Base-by-base conservation (phyloP, 1,140 invertebrate genomes). In the Cyclargus thomasi region DNA sequence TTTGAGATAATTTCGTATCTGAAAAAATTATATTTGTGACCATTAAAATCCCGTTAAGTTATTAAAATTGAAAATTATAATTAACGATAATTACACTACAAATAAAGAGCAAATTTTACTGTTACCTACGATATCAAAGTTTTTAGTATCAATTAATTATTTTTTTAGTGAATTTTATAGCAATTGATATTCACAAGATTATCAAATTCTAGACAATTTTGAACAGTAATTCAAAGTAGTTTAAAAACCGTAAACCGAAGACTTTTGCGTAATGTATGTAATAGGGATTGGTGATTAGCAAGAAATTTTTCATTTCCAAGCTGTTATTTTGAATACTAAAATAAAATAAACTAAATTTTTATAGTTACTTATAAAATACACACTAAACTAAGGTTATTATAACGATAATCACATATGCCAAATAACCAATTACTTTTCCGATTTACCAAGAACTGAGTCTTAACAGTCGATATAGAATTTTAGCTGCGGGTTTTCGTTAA, bases 1-100 rank as follows among this genome's bases (percentile, higher is more conserved):
- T 29, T 29, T 29, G 5, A 6, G 29, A 29, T 29, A 29, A 29
- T 29, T 29, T 29, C 5, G 55, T 63, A 65, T 57, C 20, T 64
- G 53, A 62, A 67, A 53, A 65, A 70, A 18, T 39, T 3, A 39
- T 47, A 47, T 47, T 47, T 8, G 10, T 47, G 14, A 47, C 11
- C 39, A 47, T 47, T 47, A 47, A 47, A 47, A 47, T 47, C 39
- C 39, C 39, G 39, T 47, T 47, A 14, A 8, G 39, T 47, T 14
- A 47, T 47, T 47, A 47, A 47, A 39, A 39, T 55, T 65, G 35
- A 62, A 4, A 62, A 16, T 47, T 47, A 62, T 14, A 62, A 16
- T 47, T 47, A 47, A 47, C 14, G 39, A 47, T 47, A 16, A 14
- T 8, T 47, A 47, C 14, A 47, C 39, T 11, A 47, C 39, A 47